Base-by-base conservation (phyloP, 2,888 invertebrate species). In the Blomia tropicalis region DNA sequence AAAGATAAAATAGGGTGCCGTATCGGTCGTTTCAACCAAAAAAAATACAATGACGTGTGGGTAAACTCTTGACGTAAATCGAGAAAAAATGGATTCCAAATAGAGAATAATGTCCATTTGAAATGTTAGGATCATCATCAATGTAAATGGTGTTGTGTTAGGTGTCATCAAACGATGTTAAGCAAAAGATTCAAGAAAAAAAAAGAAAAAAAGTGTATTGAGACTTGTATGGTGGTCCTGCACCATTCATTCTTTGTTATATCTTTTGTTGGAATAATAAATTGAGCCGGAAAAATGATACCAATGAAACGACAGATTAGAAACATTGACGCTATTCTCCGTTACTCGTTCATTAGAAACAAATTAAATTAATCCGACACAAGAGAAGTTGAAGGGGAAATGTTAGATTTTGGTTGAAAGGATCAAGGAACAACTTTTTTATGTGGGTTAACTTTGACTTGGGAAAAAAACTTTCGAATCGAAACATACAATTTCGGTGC, bases 281-380 rank as follows among this genome's bases (percentile, higher is more conserved):
- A 47, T 47, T 22, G 51, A 7, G 7, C 51, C 51, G 14, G 7
- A 47, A 47, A 25, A 27, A 47, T 47, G 51, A 47, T 47, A n/a
- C 51, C 51, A 47, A 47, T 47, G 51, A 47, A 27, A 22, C 22
- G 51, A 47, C 51, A 47, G 51, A 47, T 47, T 47, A 47, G 51
- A 47, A 14, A 47, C 22, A 47, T 22, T 19, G 29, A 56, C 11
- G n/a, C n/a, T n/a, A n/a, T n/a, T n/a, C n/a, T n/a, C n/a, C n/a
- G n/a, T 56, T 27, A 56, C 29, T 56, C 29, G 23, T 56, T 56
- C 29, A 56, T 56, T 56, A 23, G 25, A 23, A 25, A 56, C 47
- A 56, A 56, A 56, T 56, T 56, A 56, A 56, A 32, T 56, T 56
- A 56, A 56, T 56, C 56, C 56, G 1, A 11, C 51, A 7, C 41